Evolutionary conservation across 92 coral and sea anemone genomes (phyloP).

Genomic region (Desmophyllum pertusum): DNA sequence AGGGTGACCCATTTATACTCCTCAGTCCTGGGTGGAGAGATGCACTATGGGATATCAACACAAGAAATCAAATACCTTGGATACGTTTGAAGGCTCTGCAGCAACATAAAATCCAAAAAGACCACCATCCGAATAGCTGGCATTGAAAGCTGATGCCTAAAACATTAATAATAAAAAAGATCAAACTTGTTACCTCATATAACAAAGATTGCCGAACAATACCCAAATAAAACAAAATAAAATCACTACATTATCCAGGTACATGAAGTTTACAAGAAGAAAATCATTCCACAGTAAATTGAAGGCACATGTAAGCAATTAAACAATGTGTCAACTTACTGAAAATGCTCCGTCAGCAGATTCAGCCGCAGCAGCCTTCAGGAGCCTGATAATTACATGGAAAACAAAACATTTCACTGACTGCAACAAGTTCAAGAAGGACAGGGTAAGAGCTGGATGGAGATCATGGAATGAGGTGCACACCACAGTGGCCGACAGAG

Average conservation of each 20-base stretch:
- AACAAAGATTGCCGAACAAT: too few relatives aligned
- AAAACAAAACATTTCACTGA: background rate
- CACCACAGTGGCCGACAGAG: too few relatives aligned
- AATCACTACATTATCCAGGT: too few relatives aligned
- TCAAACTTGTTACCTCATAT: background rate
- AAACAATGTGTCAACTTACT: constrained; percentile 20
- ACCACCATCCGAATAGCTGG: constrained; percentile 91
- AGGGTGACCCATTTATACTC: too few relatives aligned
- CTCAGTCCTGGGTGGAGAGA: too few relatives aligned
- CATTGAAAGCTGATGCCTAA: constrained; percentile 89
- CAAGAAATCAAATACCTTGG: constrained; percentile 65
- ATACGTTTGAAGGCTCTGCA: constrained; percentile 69
- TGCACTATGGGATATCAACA: background rate
- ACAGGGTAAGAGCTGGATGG: too few relatives aligned
- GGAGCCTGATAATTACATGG: constrained; percentile 17
- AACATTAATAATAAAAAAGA: background rate
- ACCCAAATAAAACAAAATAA: too few relatives aligned
- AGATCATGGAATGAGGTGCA: too few relatives aligned
- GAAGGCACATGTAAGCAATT: background rate
- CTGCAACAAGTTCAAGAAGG: background rate
- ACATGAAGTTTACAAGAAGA: too few relatives aligned
- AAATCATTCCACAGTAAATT: too few relatives aligned
- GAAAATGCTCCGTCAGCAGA: constrained; percentile 19
- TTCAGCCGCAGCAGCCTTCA: constrained; percentile 43
- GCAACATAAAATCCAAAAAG: constrained; percentile 90